Conservation (phyloP, 2,797 vertebrate species). For the Bryconaethiops microstoma region DNA sequence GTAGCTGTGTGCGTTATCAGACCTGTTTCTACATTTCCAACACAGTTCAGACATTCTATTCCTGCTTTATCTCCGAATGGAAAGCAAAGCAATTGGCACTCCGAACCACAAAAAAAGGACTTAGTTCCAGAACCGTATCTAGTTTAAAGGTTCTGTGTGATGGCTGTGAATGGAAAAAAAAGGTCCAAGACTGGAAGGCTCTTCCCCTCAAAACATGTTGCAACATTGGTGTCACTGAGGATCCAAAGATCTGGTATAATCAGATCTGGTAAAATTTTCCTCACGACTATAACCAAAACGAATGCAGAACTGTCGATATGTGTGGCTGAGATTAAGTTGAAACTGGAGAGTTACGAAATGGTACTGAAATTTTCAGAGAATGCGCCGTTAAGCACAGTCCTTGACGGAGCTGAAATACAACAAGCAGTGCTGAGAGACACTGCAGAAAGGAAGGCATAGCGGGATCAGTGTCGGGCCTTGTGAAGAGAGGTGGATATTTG, state of each 20-base stretch:
- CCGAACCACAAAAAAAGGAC: conserved; percentile 5
- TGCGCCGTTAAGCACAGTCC: not conserved
- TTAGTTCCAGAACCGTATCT: not conserved
- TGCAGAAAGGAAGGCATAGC: conserved; percentile 1
- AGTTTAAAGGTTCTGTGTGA: not conserved
- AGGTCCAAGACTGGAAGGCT: not conserved
- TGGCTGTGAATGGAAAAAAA: not conserved
- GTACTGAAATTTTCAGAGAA: not conserved
- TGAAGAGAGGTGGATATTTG: conserved; percentile 16
- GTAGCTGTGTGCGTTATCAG: conserved; percentile 58
- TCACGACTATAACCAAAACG: not conserved
- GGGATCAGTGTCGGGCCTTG: conserved; percentile 10
- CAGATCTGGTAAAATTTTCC: too few species aligned
- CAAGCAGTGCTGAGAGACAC: not conserved
- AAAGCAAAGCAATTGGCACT: conserved; percentile 40
- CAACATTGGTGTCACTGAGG: not conserved
- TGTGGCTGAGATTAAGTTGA: not conserved
- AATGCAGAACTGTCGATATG: not conserved
- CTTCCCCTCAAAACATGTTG: not conserved
- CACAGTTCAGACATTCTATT: conserved; percentile 18
- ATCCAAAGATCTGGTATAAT: not conserved
- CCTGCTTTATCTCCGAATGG: not conserved
- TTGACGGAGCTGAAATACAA: not conserved
- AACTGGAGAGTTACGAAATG: not conserved
- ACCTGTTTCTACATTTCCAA: conserved; percentile 19